These are phyloP conservation scores for Ichneumoninae sp. DNA, from an alignment of 2,888 invertebrate species.

Conservation along the genomic window DNA sequence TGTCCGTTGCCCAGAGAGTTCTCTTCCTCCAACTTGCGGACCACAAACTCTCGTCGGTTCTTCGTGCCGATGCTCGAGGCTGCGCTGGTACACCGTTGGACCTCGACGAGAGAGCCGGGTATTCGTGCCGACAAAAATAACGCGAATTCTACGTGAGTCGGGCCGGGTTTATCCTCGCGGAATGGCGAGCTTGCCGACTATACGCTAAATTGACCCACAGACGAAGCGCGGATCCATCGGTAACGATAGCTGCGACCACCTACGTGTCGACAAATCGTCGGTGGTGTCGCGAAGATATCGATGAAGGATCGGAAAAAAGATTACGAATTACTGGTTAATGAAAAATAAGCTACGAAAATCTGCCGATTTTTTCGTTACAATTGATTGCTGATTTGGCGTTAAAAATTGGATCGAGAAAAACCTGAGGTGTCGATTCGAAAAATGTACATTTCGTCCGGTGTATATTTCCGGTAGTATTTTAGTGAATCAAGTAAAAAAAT, in stretches of 20 bases:
- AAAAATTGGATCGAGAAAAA: too few relatives aligned
- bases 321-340: not conserved
- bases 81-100: slow-evolving; percentile 36
- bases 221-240: slow-evolving; percentile 36
- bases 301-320: not conserved
- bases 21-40: slow-evolving; percentile 68
- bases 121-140: slow-evolving; percentile 84
- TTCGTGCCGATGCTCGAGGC: slow-evolving; percentile 61
- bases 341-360: not conserved
- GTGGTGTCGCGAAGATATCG: not conserved
- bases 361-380: not conserved
- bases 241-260: slow-evolving; percentile 31
- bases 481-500: not conserved
- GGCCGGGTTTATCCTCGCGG: slow-evolving; percentile 64
- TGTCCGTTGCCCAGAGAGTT: slow-evolving; percentile 23
- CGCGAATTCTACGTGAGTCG: slow-evolving; percentile 80
- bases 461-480: too few relatives aligned
- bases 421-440: too few relatives aligned
- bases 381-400: too few relatives aligned
- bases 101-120: slow-evolving; percentile 74
- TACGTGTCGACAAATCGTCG: not conserved
- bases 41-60: slow-evolving; percentile 71
- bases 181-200: slow-evolving; percentile 70
- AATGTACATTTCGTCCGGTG: too few relatives aligned
- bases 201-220: slow-evolving; percentile 62